phyloP scores from a whole-genome alignment of 2,113 vertebrate genomes.

The Sinocyclocheilus rhinocerous region DNA sequence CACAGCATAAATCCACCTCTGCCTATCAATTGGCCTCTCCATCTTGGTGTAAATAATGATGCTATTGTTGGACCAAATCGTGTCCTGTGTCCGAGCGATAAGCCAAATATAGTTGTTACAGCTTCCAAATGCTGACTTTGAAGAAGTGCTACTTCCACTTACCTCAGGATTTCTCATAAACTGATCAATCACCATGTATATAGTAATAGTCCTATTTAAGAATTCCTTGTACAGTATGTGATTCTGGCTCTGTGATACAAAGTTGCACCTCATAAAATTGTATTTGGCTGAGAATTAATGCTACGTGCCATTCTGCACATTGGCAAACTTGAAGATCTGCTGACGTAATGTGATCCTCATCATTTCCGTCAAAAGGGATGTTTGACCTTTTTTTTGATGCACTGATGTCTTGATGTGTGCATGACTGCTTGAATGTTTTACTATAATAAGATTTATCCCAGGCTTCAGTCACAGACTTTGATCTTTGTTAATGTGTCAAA shows the following conservation, averaged over 20 bases:
- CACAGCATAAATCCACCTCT: constrained; percentile 38
- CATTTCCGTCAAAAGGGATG: constrained; percentile 7
- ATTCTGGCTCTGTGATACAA: constrained; percentile 27
- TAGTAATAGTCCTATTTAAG: background rate
- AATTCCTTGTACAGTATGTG: background rate
- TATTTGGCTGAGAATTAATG: background rate
- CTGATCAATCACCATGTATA: constrained; percentile 42
- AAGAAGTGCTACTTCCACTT: constrained; percentile 44
- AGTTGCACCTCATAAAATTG: too few species aligned
- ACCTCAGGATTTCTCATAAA: constrained; percentile 1
- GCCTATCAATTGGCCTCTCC: constrained; percentile 69
- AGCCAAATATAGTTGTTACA: constrained; percentile 69
- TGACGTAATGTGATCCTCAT: constrained; percentile 23
- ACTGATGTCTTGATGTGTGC: constrained; percentile 23
- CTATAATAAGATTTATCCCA: constrained; percentile 12
- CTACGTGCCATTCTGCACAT: background rate
- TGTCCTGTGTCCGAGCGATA: constrained; percentile 73
- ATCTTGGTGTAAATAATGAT: constrained; percentile 74
- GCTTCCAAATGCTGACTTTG: constrained; percentile 21
- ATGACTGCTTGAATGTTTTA: background rate
- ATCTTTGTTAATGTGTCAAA: constrained; percentile 15
- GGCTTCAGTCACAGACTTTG: constrained; percentile 12
- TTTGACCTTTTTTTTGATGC: constrained; percentile 35
- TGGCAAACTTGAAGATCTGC: constrained; percentile 11
- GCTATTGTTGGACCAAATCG: constrained; percentile 67